These are phyloP conservation scores for Agrotis puta DNA, from an alignment of 2,888 invertebrate genomes.

Conservation along the genomic window DNA sequence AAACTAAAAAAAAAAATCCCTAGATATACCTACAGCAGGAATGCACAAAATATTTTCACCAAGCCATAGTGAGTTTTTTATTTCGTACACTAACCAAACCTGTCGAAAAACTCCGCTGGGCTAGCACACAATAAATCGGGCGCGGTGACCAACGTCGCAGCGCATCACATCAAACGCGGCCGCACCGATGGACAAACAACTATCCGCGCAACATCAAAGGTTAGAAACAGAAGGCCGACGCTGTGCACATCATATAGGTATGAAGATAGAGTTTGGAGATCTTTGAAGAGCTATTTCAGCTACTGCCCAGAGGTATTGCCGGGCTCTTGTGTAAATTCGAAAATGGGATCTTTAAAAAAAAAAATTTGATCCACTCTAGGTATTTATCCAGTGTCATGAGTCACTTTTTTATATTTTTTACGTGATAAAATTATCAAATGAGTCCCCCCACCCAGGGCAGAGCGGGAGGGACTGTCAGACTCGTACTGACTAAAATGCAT, in stretches of 20 bases:
- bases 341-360: too few species aligned
- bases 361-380: too few species aligned
- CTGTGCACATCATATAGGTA: neutral
- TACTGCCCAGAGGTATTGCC: too few species aligned
- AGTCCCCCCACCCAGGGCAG: too few species aligned
- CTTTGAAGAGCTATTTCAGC: too few species aligned
- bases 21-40: neutral
- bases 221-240: neutral
- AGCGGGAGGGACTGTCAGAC: too few species aligned
- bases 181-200: conserved; percentile 41
- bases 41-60: conserved; percentile 14
- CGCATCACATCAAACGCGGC: conserved; percentile 52
- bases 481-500: too few species aligned
- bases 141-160: conserved; percentile 30
- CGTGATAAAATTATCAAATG: too few species aligned
- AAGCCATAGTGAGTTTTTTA: conserved; percentile 31
- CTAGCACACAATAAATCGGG: conserved; percentile 46
- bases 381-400: too few species aligned
- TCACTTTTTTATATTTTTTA: too few species aligned
- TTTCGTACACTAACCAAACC: conserved; percentile 34
- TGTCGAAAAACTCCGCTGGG: conserved; percentile 38
- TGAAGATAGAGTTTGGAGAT: neutral
- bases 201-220: neutral
- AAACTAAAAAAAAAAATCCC: neutral
- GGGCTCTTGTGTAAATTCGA: too few species aligned